Evolutionary conservation across 2,888 invertebrate species (phyloP), one percentile per base, ranked within the genome.

Genomic region (Cataglyphis rosenhaueri): DNA sequence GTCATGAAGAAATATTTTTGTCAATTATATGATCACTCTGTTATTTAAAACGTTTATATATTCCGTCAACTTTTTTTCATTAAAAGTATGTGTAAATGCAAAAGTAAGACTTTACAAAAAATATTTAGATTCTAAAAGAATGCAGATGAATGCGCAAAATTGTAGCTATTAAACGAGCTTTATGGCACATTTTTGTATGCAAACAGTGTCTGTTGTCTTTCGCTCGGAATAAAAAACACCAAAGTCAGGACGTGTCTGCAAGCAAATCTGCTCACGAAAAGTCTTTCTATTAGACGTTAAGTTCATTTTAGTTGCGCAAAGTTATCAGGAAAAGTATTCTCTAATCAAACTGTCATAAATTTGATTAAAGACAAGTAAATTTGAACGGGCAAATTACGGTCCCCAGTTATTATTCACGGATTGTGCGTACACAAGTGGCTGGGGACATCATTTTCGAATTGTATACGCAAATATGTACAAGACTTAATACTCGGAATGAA

Each of bases 121-220:
- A 73, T 29, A 12, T 61, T 29, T 10, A 6, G 2, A 8, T n/a
- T n/a, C n/a, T 52, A 29, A 59, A 29, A 59, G 12, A 29, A 62
- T 6, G 44, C 29, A 74, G 25, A 44, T 44, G 18, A 78, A 44
- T 15, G 32, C 10, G n/a, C 10, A 12, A 18, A 78, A 57, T 32
- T 25, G 6, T 18, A 18, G 18, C 10, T 65, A 38, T 57, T 21
- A 41, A 41, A 12, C 5, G 32, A 21, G 6, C 64, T 41, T 70
- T 59, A 12, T 9, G 29, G 21, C 18, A n/a, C 9, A 18, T 52
- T 52, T 52, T 52, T 21, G n/a, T n/a, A 52, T 52, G 48, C 48
- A 52, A 52, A 52, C n/a, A n/a, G 48, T 52, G n/a, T 52, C 48
- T 52, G n/a, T 52, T 52, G 48, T 52, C 48, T 48, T 48, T 48